Conservation (phyloP, 2,888 invertebrate genomes). For the Arge pagana region DNA sequence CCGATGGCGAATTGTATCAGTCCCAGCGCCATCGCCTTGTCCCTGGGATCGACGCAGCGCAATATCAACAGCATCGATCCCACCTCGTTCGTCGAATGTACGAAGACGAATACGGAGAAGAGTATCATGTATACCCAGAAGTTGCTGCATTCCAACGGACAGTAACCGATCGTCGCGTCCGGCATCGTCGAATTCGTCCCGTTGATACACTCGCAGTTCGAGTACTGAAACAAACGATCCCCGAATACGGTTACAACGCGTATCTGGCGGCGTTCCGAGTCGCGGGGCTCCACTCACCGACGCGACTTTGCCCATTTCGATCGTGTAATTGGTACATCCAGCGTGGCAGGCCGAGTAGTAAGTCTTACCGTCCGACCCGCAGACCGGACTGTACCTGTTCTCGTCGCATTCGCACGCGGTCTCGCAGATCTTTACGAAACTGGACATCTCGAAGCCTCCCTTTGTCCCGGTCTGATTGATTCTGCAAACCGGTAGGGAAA, state of each 20-base stretch:
- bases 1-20: slow-evolving; percentile 93
- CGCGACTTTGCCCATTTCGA: slow-evolving; percentile 64
- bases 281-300: slow-evolving; percentile 43
- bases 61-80: slow-evolving; percentile 89
- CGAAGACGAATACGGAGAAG: slow-evolving; percentile 87
- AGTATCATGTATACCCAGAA: slow-evolving; percentile 81
- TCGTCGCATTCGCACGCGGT: slow-evolving; percentile 73
- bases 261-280: neutral
- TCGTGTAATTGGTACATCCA: slow-evolving; percentile 72
- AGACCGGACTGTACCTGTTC: slow-evolving; percentile 82
- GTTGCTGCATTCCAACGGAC: slow-evolving; percentile 77
- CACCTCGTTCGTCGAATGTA: slow-evolving; percentile 91
- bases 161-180: slow-evolving; percentile 75
- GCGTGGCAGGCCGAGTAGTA: slow-evolving; percentile 91
- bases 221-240: slow-evolving; percentile 56
- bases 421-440: slow-evolving; percentile 68
- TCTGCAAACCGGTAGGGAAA: no score
- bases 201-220: slow-evolving; percentile 62
- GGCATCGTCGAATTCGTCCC: slow-evolving; percentile 40
- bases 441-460: slow-evolving; percentile 41
- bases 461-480: neutral
- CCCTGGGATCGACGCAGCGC: slow-evolving; percentile 88
- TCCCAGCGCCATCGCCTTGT: slow-evolving; percentile 94
- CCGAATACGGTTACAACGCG: no score
- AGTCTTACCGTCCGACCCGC: slow-evolving; percentile 80